Percentiles rank a stretch among this genome's conserved stretches.
These are phyloP conservation scores for Acanthosepion pharaonis DNA, from an alignment of 2,888 invertebrate genomes.

Conservation along the genomic window DNA sequence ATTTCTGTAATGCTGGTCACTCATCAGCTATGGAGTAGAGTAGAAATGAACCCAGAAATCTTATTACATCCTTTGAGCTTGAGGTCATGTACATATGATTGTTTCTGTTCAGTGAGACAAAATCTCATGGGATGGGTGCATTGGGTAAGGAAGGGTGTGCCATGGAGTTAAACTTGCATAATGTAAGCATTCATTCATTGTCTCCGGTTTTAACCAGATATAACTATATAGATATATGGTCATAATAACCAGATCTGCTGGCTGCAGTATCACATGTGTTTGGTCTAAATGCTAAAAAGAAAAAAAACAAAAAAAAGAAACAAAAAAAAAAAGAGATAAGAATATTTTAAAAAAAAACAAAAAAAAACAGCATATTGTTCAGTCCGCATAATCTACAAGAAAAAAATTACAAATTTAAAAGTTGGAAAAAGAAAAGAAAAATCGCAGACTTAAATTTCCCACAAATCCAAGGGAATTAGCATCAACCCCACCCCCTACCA, in stretches of 20 bases:
- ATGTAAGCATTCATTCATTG: slow-evolving; percentile 33
- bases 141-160: slow-evolving; percentile 18
- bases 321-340: background rate
- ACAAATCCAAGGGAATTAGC: background rate
- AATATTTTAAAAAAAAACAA: slow-evolving; percentile 22
- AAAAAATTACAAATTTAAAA: background rate
- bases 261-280: background rate
- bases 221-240: background rate
- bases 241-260: slow-evolving; percentile 33
- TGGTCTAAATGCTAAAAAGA: background rate
- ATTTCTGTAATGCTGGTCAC: background rate
- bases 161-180: slow-evolving; percentile 13
- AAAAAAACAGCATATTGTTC: slow-evolving; percentile 33
- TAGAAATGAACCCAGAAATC: background rate
- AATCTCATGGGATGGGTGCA: background rate
- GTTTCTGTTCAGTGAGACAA: background rate
- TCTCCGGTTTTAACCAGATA: slow-evolving; percentile 33
- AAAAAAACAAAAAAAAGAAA: background rate
- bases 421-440: background rate
- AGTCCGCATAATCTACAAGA: slow-evolving; percentile 33
- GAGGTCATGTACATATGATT: slow-evolving; percentile 13
- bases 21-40: slow-evolving; percentile 9
- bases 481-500: background rate
- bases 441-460: background rate
- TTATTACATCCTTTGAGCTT: background rate